Percentiles rank a stretch among this genome's conserved stretches.
phyloP scores from a whole-genome alignment of 2,888 invertebrate species.

The Beris chalybata region DNA sequence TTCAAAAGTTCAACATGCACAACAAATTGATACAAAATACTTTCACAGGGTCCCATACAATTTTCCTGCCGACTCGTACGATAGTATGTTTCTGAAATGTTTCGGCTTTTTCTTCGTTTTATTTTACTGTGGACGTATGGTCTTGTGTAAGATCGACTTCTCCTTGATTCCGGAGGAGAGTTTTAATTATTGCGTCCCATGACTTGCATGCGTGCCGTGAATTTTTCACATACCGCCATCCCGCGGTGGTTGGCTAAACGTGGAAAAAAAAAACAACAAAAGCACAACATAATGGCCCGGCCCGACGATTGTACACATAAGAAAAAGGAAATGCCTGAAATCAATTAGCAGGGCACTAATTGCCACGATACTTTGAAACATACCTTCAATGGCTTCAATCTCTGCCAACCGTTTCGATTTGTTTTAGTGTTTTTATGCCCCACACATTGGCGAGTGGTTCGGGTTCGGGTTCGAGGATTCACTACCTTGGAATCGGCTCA shows the following conservation, averaged over 20 bases:
- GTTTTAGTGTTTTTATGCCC: background rate
- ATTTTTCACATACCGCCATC: conserved; percentile 35
- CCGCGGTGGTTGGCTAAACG: conserved; percentile 15
- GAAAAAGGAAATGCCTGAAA: conserved; percentile 56
- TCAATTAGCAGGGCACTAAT: conserved; percentile 57
- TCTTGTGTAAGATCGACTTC: background rate
- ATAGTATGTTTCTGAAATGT: background rate
- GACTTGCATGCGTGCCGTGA: conserved; percentile 36
- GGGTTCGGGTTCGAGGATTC: conserved; percentile 1
- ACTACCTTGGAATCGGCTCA: conserved; percentile 8
- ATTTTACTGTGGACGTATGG: too few relatives aligned
- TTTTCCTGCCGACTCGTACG: background rate
- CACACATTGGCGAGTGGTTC: conserved; percentile 4
- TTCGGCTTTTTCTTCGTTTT: background rate
- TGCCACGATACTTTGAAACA: conserved; percentile 55
- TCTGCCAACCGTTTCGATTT: background rate
- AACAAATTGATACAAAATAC: conserved; percentile 32
- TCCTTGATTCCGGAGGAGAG: conserved; percentile 10
- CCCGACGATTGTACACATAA: conserved; percentile 25
- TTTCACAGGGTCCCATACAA: conserved; percentile 24
- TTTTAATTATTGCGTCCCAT: conserved; percentile 39
- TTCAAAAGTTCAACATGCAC: conserved; percentile 8
- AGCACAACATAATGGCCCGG: conserved; percentile 13
- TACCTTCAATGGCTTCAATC: conserved; percentile 42
- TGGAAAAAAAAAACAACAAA: conserved; percentile 22